A percentile compares a stretch with the other conserved stretches of the same genome.
phyloP scores from a whole-genome alignment of 92 coral and sea anemone genomes.

The Phymanthus crucifer region DNA sequence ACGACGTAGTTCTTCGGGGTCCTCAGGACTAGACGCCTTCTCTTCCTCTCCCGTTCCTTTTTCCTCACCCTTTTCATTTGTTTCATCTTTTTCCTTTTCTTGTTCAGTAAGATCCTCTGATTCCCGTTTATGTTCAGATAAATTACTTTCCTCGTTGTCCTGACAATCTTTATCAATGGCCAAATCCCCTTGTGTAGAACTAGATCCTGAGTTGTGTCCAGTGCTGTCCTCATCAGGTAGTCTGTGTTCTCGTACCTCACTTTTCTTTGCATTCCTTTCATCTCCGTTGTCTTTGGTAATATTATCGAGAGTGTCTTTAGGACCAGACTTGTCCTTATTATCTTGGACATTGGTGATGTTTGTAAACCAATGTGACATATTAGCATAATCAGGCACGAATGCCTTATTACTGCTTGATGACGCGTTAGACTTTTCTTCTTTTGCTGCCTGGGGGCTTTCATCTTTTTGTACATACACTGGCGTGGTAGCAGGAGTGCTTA shows the following conservation, averaged over 20 bases:
- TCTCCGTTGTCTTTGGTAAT: not conserved
- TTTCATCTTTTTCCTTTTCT: constrained; percentile 11
- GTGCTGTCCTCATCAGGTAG: not conserved
- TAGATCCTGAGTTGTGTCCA: not conserved
- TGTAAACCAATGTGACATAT: constrained; percentile 41
- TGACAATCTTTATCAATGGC: not conserved
- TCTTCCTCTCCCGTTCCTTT: constrained; percentile 1
- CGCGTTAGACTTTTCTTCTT: constrained; percentile 6
- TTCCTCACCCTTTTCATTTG: constrained; percentile 15
- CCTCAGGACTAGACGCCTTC: constrained; percentile 16
- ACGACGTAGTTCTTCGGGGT: constrained; percentile 48
- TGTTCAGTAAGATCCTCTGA: constrained; percentile 13
- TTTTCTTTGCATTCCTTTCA: not conserved
- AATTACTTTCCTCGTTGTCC: not conserved
- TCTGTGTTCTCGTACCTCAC: not conserved
- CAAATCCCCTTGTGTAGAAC: not conserved
- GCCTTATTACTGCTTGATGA: constrained; percentile 30
- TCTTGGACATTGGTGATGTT: constrained; percentile 50
- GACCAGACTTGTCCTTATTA: constrained; percentile 32
- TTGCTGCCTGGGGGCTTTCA: constrained; percentile 1
- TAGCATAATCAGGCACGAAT: constrained; percentile 27
- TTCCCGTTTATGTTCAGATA: not conserved
- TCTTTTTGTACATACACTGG: not conserved
- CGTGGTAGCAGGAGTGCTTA: not conserved
- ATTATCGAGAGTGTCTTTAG: not conserved